phyloP scores from a whole-genome alignment of 2,888 invertebrate genomes.

The Aquatica leii region DNA sequence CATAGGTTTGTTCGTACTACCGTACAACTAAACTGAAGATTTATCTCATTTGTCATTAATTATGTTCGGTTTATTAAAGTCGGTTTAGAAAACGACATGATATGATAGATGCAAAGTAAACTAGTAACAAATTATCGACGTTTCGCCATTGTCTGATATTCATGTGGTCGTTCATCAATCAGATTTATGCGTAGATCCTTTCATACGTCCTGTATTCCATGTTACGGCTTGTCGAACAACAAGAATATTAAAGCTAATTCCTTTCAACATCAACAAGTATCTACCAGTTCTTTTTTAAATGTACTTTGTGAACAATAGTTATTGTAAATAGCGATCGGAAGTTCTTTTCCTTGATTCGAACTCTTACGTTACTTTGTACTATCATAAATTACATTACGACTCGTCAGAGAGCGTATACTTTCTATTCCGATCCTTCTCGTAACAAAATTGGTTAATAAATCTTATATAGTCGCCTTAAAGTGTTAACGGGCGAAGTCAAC shows the following conservation, averaged over 20 bases:
- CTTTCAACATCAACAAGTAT: neutral
- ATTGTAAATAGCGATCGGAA: too few relatives aligned
- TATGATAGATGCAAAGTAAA: conserved; percentile 1
- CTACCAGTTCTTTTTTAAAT: conserved; percentile 1
- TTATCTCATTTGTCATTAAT: conserved; percentile 26
- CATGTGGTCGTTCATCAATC: conserved; percentile 21
- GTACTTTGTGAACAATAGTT: too few relatives aligned
- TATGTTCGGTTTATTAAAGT: conserved; percentile 8
- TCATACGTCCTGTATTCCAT: conserved; percentile 20
- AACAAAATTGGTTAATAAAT: too few relatives aligned
- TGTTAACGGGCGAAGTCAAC: too few relatives aligned
- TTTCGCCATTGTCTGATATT: conserved; percentile 9
- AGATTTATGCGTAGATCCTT: conserved; percentile 25
- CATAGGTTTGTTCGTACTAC: neutral
- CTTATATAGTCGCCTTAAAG: too few relatives aligned
- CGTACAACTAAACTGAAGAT: conserved; percentile 4
- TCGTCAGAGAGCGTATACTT: too few relatives aligned
- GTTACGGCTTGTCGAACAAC: conserved; percentile 27
- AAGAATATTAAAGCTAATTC: conserved; percentile 14
- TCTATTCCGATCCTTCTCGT: too few relatives aligned
- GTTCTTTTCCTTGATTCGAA: too few relatives aligned
- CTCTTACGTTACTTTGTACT: too few relatives aligned
- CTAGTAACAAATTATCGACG: conserved; percentile 17
- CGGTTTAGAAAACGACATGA: neutral
- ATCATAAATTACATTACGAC: too few relatives aligned